Evolutionary conservation across 2,888 invertebrate species (phyloP), one percentile per base, ranked within the genome.

Genomic region (Stictocephala bisonia): DNA sequence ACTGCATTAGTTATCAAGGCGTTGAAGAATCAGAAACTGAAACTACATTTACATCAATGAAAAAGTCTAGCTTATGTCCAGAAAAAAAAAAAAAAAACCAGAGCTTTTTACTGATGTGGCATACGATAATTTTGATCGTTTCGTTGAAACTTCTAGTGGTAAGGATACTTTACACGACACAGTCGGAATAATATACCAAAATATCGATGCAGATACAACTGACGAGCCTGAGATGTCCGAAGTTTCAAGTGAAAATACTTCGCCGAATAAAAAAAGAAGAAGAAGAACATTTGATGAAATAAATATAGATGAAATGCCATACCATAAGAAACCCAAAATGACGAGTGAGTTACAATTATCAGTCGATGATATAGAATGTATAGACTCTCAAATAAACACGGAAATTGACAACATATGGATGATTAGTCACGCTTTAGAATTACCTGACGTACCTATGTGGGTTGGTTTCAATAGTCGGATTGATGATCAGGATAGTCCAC

Each of bases 1-100:
- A 82, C 74, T 81, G 80, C 51, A 77, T 76, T 40, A 79, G 79
- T 66, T 82, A 82, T 67, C 58, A 77, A 27, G 72, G 48, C n/a
- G 67, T 80, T 15, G 81, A 82, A 80, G 82, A 82, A 78, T 72
- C 82, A n/a, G 82, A 82, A 79, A 81, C 81, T 24, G 79, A 79
- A 80, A 71, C 74, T 24, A 80, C 82, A 44, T 78, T 71, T 78
- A 35, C 79, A 13, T 78, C 76, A 29, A 26, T 73, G 3, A 22
- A 76, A 41, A 56, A 71, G n/a, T 72, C 76, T 3, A 67, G 11
- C 29, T 22, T 80, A 50, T 80, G 79, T 74, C 81, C 81, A 27
- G 71, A 77, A 53, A 77, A 64, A 48, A 79, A 81, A 53, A n/a
- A n/a, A n/a, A n/a, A n/a, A n/a, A n/a, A n/a, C n/a, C n/a, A n/a